A percentile compares a stretch with the other conserved stretches of the same genome.
These are phyloP conservation scores for Napeogenes inachia DNA, from an alignment of 2,888 invertebrate species.

Conservation along the genomic window DNA sequence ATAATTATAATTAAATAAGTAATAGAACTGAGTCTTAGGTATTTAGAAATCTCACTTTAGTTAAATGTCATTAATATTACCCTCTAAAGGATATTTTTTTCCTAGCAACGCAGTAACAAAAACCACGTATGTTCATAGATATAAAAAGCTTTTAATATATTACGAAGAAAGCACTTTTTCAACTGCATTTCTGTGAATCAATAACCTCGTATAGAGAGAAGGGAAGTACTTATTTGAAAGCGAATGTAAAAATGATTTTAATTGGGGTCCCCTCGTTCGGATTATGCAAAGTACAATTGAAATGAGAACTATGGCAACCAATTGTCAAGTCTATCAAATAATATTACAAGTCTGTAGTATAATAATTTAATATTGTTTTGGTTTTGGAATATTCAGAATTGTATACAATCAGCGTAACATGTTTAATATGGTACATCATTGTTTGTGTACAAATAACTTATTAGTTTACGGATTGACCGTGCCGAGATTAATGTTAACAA, in stretches of 20 bases:
- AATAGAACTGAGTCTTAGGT: too few relatives aligned
- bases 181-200: background rate
- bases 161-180: background rate
- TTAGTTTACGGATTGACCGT: constrained; percentile 33
- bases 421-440: constrained; percentile 14
- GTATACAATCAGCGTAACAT: constrained; percentile 4
- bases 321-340: too few relatives aligned
- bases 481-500: constrained; percentile 34
- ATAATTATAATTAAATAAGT: too few relatives aligned
- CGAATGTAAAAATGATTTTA: constrained; percentile 4
- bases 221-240: constrained; percentile 3
- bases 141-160: background rate
- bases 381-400: background rate
- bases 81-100: too few relatives aligned
- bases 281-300: background rate
- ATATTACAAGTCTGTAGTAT: too few relatives aligned
- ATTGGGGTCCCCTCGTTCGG: background rate
- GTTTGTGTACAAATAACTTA: constrained; percentile 40
- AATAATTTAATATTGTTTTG: too few relatives aligned
- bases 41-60: too few relatives aligned
- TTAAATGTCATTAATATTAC: too few relatives aligned
- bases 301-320: background rate
- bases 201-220: background rate
- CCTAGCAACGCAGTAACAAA: too few relatives aligned
- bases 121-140: too few relatives aligned